phyloP scores from a whole-genome alignment of 2,888 invertebrate species.

The Synanthedon myopaeformis region DNA sequence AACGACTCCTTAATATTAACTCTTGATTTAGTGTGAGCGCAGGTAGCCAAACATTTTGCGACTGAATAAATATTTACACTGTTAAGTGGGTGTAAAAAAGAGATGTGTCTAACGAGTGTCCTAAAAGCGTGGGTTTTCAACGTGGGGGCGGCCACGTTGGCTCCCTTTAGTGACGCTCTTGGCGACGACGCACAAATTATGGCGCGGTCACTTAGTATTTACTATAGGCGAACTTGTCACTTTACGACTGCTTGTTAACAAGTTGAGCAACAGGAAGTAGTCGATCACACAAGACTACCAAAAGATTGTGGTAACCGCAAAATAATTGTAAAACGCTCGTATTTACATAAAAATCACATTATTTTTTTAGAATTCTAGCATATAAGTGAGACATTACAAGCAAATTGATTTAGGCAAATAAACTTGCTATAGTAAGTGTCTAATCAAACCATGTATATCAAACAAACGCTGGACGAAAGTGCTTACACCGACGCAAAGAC shows the following conservation, averaged over 20 bases:
- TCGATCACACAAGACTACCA: constrained; percentile 5
- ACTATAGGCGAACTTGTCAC: constrained; percentile 4
- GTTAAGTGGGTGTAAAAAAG: background rate
- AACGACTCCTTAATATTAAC: background rate
- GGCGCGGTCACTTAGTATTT: constrained; percentile 4
- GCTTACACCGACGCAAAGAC: constrained; percentile 20
- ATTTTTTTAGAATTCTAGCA: background rate
- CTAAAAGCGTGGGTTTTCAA: constrained; percentile 11
- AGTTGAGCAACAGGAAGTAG: constrained; percentile 10
- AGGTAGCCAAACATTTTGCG: background rate
- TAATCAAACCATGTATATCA: too few relatives aligned
- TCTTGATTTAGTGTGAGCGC: background rate
- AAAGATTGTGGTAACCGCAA: constrained; percentile 5
- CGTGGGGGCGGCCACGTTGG: constrained; percentile 14
- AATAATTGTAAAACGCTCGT: constrained; percentile 5
- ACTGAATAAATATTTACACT: background rate
- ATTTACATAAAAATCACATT: constrained; percentile 8
- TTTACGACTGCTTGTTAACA: constrained; percentile 2
- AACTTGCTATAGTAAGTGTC: too few relatives aligned
- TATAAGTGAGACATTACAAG: constrained; percentile 3
- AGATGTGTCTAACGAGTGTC: background rate
- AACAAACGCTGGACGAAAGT: constrained; percentile 19
- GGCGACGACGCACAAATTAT: constrained; percentile 11
- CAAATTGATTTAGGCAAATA: background rate
- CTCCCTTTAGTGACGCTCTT: constrained; percentile 12